Evolutionary conservation across 2,113 vertebrate genomes (phyloP), one percentile per base, ranked within the genome.

Genomic region (Oryzias curvinotus): DNA sequence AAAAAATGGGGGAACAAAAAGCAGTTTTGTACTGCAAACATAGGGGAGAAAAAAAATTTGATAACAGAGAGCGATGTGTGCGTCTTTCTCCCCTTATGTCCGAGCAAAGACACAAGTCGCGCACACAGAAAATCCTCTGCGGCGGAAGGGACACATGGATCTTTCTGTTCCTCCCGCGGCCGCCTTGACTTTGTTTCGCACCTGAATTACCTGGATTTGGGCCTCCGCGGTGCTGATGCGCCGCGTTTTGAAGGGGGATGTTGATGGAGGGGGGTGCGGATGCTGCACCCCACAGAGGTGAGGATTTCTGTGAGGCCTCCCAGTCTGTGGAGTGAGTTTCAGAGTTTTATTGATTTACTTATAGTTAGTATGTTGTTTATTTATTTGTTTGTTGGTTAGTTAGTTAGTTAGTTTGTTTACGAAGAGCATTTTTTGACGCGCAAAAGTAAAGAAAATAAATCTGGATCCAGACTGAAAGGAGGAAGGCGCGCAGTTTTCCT

Each of bases 1-100:
- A 92, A 92, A 92, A 92, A 81, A 77, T 80, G 87, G 84, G 87
- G 85, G 92, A 92, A 92, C 91, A 93, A 93, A 92, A 92, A 92
- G 90, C 91, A 91, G 88, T 92, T 91, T 87, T 92, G 92, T 93
- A 73, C 89, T 82, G 83, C 84, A 88, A 89, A 90, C 87, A 88
- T 86, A 36, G 36, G 36, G 36, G 80, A 83, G 83, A 81, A 90
- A 62, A 63, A 55, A 66, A 89, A 89, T 87, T 68, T 91, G 87
- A 91, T 89, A 91, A 91, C 86, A 92, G 88, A 90, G 87, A 87
- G 88, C 87, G 87, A 89, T 87, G 85, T 88, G 85, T 85, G 90
- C 78, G 88, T 86, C 81, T 85, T 84, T 86, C 77, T 87, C 77
- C 74, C 85, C 85, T 87, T 89, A 84, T 85, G 81, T 85, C 81